These are phyloP conservation scores for Calyptommatus sinebrachiatus DNA, from an alignment of 2,113 vertebrate genomes.

Conservation along the genomic window DNA sequence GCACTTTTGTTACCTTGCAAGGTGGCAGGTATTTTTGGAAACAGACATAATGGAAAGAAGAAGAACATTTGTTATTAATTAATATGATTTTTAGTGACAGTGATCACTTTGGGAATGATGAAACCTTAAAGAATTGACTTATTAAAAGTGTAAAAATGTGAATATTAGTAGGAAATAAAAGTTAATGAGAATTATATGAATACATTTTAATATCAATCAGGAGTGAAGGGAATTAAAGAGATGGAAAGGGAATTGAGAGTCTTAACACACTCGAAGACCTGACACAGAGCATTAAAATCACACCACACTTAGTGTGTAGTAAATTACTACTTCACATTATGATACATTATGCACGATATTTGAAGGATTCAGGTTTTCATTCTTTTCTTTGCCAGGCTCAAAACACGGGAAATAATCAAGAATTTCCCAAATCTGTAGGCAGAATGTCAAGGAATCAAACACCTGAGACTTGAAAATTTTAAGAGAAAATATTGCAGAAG, in stretches of 20 bases:
- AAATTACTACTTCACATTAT: not conserved
- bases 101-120: conserved; percentile 1
- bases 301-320: not conserved
- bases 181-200: conserved; percentile 9
- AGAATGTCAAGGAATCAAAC: conserved; percentile 1
- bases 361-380: conserved; percentile 5
- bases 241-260: not conserved
- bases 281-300: conserved; percentile 9
- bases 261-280: conserved; percentile 8
- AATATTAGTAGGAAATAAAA: conserved; percentile 10
- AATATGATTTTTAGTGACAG: conserved; percentile 3
- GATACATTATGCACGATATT: not conserved
- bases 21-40: no score
- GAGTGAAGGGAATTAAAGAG: not conserved
- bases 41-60: not conserved
- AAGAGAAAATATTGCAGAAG: not conserved
- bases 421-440: not conserved
- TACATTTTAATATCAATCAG: conserved; percentile 10
- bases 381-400: not conserved
- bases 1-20: no score
- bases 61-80: conserved; percentile 7
- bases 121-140: not conserved
- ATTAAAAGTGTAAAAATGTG: not conserved
- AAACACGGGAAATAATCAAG: not conserved
- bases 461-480: not conserved